These are phyloP conservation scores for Pediacus dermestoides DNA, from an alignment of 2,888 invertebrate species.

Conservation along the genomic window DNA sequence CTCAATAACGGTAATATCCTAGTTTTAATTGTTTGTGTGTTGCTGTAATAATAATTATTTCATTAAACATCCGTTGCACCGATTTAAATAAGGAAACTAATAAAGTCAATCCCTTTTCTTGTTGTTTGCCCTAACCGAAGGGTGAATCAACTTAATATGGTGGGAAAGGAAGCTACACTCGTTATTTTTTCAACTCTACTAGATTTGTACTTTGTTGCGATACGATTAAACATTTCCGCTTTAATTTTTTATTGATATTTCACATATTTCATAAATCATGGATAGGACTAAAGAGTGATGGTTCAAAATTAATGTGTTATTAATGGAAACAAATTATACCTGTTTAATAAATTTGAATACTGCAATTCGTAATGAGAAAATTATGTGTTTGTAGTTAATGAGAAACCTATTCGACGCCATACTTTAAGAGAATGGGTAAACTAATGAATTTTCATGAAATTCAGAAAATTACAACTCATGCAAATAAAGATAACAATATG, in stretches of 20 bases:
- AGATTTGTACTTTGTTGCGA: too few relatives aligned
- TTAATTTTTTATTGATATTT: too few relatives aligned
- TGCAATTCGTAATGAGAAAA: conserved; percentile 11
- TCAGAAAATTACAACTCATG: conserved; percentile 33
- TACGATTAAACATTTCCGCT: too few relatives aligned
- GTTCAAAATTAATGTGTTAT: conserved; percentile 3
- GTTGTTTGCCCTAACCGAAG: conserved; percentile 3
- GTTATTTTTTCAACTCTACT: too few relatives aligned
- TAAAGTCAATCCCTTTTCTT: conserved; percentile 2
- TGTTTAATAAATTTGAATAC: conserved; percentile 6
- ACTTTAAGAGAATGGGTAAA: conserved; percentile 22
- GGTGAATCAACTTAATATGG: not conserved
- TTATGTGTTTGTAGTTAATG: conserved; percentile 16
- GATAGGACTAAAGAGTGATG: too few relatives aligned
- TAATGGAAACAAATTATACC: too few relatives aligned
- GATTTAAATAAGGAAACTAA: too few relatives aligned
- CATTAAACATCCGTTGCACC: too few relatives aligned
- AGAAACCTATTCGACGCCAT: conserved; percentile 22
- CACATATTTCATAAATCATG: too few relatives aligned
- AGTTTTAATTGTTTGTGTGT: too few relatives aligned
- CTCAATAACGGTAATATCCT: conserved; percentile 48
- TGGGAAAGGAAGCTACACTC: conserved; percentile 1
- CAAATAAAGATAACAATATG: conserved; percentile 38
- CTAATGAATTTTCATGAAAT: conserved; percentile 40
- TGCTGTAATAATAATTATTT: too few relatives aligned